Percentiles rank a stretch among this genome's conserved stretches.
These are phyloP conservation scores for Halcyon senegalensis DNA, from an alignment of 2,113 vertebrate genomes.

Conservation along the genomic window DNA sequence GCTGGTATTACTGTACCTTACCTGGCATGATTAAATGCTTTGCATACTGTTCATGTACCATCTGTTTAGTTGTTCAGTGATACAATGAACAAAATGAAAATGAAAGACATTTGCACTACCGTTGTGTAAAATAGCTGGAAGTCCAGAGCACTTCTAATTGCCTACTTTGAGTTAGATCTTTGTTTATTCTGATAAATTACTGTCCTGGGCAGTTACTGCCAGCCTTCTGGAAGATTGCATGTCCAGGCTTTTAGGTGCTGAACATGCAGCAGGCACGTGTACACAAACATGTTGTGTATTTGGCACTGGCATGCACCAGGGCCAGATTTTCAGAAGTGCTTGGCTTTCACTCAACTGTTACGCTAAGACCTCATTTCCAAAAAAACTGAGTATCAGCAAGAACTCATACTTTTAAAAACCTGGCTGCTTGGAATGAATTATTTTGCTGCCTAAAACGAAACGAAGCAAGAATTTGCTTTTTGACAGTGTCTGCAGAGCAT, in stretches of 20 bases:
- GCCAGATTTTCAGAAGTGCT: not conserved
- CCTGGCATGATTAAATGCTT: conserved; percentile 24
- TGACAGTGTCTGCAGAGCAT: not conserved
- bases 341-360: not conserved
- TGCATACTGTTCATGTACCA: not conserved
- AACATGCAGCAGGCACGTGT: not conserved
- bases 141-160: not conserved
- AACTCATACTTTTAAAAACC: not conserved
- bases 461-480: not conserved
- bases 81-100: not conserved
- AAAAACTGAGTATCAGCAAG: not conserved
- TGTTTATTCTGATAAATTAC: not conserved
- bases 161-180: not conserved
- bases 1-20: conserved; percentile 22
- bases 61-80: conserved; percentile 35
- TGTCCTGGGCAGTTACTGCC: not conserved
- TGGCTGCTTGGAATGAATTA: not conserved
- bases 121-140: not conserved
- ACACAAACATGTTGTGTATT: not conserved
- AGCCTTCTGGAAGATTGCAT: not conserved
- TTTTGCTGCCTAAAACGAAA: not conserved
- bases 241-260: not conserved
- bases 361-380: not conserved
- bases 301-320: not conserved
- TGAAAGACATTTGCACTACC: not conserved